These are phyloP conservation scores for Turdus rufiventris DNA, from an alignment of 2,113 vertebrate genomes.

Conservation along the genomic window DNA sequence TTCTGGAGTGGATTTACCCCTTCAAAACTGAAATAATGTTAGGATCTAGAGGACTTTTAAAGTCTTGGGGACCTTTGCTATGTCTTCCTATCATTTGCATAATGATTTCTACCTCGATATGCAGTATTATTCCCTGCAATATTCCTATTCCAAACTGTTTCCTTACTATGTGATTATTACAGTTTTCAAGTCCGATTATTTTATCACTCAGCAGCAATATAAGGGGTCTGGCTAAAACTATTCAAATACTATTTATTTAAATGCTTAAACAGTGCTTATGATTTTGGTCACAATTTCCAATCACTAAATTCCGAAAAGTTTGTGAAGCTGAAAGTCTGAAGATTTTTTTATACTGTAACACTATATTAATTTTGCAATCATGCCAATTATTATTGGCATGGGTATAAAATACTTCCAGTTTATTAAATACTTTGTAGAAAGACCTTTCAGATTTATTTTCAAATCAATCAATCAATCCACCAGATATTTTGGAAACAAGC, in stretches of 20 bases:
- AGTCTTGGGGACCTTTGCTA: background rate
- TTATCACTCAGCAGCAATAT: background rate
- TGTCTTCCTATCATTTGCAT: background rate
- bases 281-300: background rate
- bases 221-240: background rate
- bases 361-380: background rate
- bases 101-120: background rate
- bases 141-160: background rate
- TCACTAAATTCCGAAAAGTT: background rate
- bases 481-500: background rate
- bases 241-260: background rate
- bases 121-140: background rate
- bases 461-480: background rate
- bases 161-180: background rate
- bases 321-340: background rate
- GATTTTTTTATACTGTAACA: background rate
- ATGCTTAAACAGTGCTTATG: background rate
- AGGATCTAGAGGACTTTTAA: background rate
- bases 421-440: background rate
- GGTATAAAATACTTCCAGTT: background rate
- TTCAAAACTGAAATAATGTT: background rate
- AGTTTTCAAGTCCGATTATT: conserved; percentile 1
- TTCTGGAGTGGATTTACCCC: background rate
- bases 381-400: background rate
- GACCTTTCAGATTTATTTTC: background rate